Evolutionary conservation across 2,888 invertebrate genomes (phyloP), one percentile per base, ranked within the genome.

Genomic region (Mythimna impura): DNA sequence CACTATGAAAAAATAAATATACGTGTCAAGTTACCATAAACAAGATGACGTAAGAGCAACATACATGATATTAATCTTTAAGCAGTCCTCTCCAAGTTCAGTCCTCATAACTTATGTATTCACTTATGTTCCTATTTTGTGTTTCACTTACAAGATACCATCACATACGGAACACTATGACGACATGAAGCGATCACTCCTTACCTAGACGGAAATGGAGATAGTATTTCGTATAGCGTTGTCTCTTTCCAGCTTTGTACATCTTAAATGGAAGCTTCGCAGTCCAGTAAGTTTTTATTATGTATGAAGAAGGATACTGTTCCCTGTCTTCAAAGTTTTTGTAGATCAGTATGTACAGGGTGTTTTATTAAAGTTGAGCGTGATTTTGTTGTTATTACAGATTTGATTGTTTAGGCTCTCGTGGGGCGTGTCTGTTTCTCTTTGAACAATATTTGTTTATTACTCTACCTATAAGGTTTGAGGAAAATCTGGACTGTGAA

Each of bases 281-380:
- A 75, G 74, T 80, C 66, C 82, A 75, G 78, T 72, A 82, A 75
- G 76, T 80, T 83, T 84, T 80, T 84, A 84, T 84, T 84, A 84
- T 84, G 78, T 84, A 84, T 73, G 75, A 82, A 77, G 70, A 66
- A 71, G 58, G 66, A 82, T 78, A 84, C 77, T 77, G 70, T 82
- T 72, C 64, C 43, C 43, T 61, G 71, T 72, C 71, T 78, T 62
- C 43, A 34, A 82, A 73, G 61, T 82, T 84, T 75, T 80, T 73
- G 61, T 73, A 47, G 70, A 54, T 60, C 62, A 67, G 22, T 73
- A 76, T 72, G 67, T 76, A 66, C 30, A 47, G 71, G 25, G 4
- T 82, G 74, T 77, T 76, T 57, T 76, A 77, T 80, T 76, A 79
- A 83, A 77, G 30, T 77, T 80, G 30, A 22, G n/a, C 47, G 40